These are phyloP conservation scores for Enteromius argenteus DNA, from an alignment of 2,797 vertebrate species.

Conservation along the genomic window DNA sequence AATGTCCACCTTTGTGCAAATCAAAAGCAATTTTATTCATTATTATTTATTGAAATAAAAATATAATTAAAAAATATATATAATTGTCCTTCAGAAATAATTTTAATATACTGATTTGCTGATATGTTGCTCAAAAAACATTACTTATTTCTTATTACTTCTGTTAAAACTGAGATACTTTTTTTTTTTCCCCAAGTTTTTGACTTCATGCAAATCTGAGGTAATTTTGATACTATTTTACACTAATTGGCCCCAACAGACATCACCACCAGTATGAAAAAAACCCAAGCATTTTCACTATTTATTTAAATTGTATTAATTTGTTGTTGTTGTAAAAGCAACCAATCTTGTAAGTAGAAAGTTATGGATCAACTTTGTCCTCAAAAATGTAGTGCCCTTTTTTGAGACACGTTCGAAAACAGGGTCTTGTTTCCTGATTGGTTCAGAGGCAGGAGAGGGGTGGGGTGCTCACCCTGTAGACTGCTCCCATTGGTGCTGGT, in stretches of 20 bases:
- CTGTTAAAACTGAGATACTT: neutral
- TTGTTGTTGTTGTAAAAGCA: conserved; percentile 8
- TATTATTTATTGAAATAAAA: neutral
- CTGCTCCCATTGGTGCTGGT: conserved; percentile 90
- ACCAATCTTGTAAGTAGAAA: conserved; percentile 42
- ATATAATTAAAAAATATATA: too few relatives aligned
- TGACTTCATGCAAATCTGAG: neutral
- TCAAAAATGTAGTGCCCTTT: conserved; percentile 33
- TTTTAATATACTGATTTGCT: neutral
- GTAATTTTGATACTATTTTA: neutral
- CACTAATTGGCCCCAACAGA: neutral
- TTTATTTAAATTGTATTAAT: neutral
- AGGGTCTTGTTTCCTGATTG: conserved; percentile 49
- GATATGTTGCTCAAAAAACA: neutral
- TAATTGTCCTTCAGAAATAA: neutral
- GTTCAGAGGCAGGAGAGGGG: conserved; percentile 70
- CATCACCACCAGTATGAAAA: neutral
- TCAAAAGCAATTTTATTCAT: neutral
- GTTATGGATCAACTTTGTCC: conserved; percentile 86
- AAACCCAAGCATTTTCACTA: neutral
- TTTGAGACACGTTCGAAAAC: conserved; percentile 4
- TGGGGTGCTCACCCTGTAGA: conserved; percentile 89
- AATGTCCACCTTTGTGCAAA: neutral
- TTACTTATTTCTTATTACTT: neutral
- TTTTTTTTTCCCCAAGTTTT: neutral